These are phyloP conservation scores for Sisor rabdophorus DNA, from an alignment of 2,113 vertebrate species.

Conservation along the genomic window DNA sequence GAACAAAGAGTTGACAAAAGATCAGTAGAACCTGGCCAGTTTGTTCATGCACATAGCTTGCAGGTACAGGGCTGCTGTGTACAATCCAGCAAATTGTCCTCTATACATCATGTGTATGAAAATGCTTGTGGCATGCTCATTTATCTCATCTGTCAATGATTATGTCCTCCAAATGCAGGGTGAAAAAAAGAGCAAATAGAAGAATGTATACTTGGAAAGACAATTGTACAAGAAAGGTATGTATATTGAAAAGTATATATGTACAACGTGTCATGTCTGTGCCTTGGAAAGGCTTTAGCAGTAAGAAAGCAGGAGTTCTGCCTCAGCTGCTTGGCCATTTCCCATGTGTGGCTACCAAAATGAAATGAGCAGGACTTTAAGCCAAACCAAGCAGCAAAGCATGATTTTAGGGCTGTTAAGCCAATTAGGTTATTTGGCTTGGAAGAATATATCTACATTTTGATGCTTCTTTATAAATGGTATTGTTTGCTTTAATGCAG, in stretches of 20 bases:
- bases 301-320: neutral
- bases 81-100: constrained; percentile 3
- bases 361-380: neutral
- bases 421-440: constrained; percentile 14
- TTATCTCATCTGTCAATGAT: constrained; percentile 13
- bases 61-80: constrained; percentile 16
- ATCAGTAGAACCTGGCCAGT: constrained; percentile 2
- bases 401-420: constrained; percentile 10
- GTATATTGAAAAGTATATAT: neutral
- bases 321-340: neutral
- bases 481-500: neutral
- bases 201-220: neutral
- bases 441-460: neutral
- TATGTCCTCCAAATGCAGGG: neutral
- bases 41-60: constrained; percentile 16
- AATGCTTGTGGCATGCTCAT: neutral
- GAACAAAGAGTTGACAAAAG: constrained; percentile 16
- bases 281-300: neutral
- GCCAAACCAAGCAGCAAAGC: constrained; percentile 3
- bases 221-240: neutral
- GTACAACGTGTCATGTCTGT: neutral
- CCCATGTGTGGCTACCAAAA: neutral
- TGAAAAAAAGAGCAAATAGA: neutral
- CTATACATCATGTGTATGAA: constrained; percentile 14
- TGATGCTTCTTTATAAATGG: constrained; percentile 7